Evolutionary conservation across 1,140 invertebrate species (phyloP).

Genomic region (Cephus cinctus): DNA sequence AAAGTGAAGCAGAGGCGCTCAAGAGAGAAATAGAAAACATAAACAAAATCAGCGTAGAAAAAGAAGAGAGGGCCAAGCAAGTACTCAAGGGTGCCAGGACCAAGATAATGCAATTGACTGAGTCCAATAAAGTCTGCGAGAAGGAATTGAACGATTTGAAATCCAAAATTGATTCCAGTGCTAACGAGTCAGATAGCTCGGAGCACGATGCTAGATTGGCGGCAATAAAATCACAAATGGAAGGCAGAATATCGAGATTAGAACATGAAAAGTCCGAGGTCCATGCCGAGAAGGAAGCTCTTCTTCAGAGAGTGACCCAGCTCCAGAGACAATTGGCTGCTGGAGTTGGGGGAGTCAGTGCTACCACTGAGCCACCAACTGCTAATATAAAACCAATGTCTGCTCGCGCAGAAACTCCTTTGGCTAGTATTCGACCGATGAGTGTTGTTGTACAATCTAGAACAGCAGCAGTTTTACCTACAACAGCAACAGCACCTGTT

Average conservation of each 20-base stretch:
- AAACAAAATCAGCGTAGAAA: constrained; percentile 63
- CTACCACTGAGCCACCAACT: constrained; percentile 73
- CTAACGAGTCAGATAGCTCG: constrained; percentile 27
- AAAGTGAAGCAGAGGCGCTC: constrained; percentile 65
- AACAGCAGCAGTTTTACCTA: constrained; percentile 79
- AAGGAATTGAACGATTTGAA: constrained; percentile 63
- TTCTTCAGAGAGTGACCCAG: constrained; percentile 70
- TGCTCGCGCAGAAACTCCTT: constrained; percentile 74
- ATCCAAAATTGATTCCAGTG: constrained; percentile 55
- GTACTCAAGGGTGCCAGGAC: constrained; percentile 71
- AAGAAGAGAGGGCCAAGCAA: constrained; percentile 72
- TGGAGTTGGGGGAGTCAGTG: constrained; percentile 66
- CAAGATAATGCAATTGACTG: constrained; percentile 68
- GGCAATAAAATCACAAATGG: constrained; percentile 71
- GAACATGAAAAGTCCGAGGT: constrained; percentile 77
- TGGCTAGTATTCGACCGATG: constrained; percentile 91
- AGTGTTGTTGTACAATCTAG: constrained; percentile 70
- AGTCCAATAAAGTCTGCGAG: constrained; percentile 63
- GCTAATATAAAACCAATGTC: constrained; percentile 95
- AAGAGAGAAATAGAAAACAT: constrained; percentile 71
- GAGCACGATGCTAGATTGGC: constrained; percentile 63
- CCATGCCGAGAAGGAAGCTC: constrained; percentile 67
- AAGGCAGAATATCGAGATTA: constrained; percentile 66
- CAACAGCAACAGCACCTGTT: constrained; percentile 60
- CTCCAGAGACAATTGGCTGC: constrained; percentile 76